Evolutionary conservation across 2,113 vertebrate genomes (phyloP).

Genomic region (Cervus canadensis): DNA sequence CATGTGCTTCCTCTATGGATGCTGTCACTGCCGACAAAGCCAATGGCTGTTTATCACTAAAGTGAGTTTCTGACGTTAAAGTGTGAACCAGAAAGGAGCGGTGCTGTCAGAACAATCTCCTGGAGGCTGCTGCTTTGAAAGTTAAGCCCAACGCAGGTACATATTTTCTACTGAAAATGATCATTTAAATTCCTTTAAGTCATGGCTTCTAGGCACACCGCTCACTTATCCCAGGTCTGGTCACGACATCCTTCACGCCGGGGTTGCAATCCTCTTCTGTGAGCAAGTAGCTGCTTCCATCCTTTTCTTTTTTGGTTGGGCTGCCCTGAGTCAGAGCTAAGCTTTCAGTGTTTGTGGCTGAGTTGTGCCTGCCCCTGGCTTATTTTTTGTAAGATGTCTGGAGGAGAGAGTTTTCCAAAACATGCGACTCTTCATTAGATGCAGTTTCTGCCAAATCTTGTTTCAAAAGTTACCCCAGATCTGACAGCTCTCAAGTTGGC

Average conservation of each 20-base stretch:
- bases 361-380: constrained; percentile 79
- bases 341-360: constrained; percentile 79
- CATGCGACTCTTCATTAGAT: constrained; percentile 81
- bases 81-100: background rate
- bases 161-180: background rate
- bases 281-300: constrained; percentile 79
- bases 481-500: constrained; percentile 70
- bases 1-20: background rate
- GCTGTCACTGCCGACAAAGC: background rate
- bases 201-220: background rate
- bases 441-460: constrained; percentile 75
- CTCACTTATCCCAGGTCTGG: background rate
- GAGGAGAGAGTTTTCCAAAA: constrained; percentile 82
- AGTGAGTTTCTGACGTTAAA: background rate
- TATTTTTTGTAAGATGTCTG: constrained; percentile 78
- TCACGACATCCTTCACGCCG: constrained; percentile 43
- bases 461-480: constrained; percentile 80
- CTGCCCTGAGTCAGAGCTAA: constrained; percentile 75
- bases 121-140: background rate
- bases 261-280: constrained; percentile 82
- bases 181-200: background rate
- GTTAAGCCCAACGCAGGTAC: background rate
- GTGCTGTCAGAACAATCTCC: background rate
- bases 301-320: constrained; percentile 70
- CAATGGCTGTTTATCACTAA: background rate